A percentile compares a stretch with the other conserved stretches of the same genome.
Conservation (phyloP, 2,888 invertebrate genomes). For the Bruchidius siliquastri region DNA sequence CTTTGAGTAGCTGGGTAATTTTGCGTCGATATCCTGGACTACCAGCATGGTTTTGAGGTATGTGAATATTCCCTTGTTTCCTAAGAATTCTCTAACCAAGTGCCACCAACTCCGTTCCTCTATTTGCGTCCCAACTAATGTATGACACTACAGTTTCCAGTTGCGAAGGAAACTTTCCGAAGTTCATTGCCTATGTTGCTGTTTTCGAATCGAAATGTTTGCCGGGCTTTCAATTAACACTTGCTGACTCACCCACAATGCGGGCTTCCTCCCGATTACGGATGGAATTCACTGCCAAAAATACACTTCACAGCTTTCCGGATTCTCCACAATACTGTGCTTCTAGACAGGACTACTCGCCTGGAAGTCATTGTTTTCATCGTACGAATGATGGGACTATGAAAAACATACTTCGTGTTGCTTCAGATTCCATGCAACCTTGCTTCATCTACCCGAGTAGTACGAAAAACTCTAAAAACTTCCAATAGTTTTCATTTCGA, state of each 20-base stretch:
- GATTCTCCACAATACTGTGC: background rate
- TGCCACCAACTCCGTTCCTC: background rate
- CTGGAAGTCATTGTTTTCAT: too few relatives aligned
- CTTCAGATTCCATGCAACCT: too few relatives aligned
- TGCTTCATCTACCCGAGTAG: too few relatives aligned
- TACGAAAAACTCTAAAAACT: too few relatives aligned
- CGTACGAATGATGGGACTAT: too few relatives aligned
- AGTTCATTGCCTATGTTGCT: conserved; percentile 16
- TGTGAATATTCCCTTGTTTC: too few relatives aligned
- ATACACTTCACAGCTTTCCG: background rate
- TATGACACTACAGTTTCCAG: background rate
- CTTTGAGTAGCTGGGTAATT: too few relatives aligned
- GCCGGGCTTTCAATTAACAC: background rate
- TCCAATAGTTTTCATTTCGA: too few relatives aligned
- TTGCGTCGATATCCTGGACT: too few relatives aligned
- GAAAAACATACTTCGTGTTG: too few relatives aligned
- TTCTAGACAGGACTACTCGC: background rate
- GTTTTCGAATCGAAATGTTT: conserved; percentile 6
- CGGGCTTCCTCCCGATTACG: background rate
- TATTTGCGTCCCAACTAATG: background rate
- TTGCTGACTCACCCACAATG: background rate
- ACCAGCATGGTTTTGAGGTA: too few relatives aligned
- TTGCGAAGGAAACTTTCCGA: conserved; percentile 6
- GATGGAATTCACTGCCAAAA: background rate
- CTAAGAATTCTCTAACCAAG: too few relatives aligned